Conservation (phyloP, 1,140 invertebrate genomes). For the Mycetomoellerius zeteki region DNA sequence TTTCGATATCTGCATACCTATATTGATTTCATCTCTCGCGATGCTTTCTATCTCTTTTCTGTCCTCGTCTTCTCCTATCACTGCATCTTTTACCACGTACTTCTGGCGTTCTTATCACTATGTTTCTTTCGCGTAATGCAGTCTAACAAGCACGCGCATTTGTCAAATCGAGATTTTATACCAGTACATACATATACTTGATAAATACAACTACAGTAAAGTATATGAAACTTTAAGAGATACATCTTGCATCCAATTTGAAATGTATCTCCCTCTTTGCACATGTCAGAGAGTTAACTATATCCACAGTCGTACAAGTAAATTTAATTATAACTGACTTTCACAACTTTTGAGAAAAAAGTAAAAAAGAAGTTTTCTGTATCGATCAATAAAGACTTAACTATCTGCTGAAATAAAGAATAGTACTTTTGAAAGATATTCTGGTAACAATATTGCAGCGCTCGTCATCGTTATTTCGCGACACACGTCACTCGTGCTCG, state of each 20-base stretch:
- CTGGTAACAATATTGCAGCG: not conserved
- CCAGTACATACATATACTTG: not conserved
- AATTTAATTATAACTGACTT: conserved; percentile 9
- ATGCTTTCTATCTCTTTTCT: not conserved
- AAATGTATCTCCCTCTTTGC: not conserved
- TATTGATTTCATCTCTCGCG: conserved; percentile 63
- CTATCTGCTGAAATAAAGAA: not conserved
- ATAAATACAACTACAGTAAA: not conserved
- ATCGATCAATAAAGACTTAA: not conserved
- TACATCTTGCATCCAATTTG: not conserved
- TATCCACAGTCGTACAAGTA: not conserved
- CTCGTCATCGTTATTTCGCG: conserved; percentile 26
- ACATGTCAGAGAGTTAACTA: not conserved
- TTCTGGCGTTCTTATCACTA: conserved; percentile 35
- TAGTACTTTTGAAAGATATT: not conserved
- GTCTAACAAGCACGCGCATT: conserved; percentile 8
- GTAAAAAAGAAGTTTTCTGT: not conserved
- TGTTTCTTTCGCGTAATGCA: conserved; percentile 34
- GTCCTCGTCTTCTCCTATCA: conserved; percentile 1
- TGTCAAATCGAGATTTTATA: conserved; percentile 30
- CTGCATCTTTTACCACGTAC: not conserved
- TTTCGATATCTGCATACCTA: conserved; percentile 59
- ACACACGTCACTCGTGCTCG: conserved; percentile 5
- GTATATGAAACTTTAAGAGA: conserved; percentile 5
- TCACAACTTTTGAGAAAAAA: not conserved